Evolutionary conservation across 2,113 vertebrate species (phyloP), one percentile per base, ranked within the genome.

Genomic region (Bostrychus sinensis): DNA sequence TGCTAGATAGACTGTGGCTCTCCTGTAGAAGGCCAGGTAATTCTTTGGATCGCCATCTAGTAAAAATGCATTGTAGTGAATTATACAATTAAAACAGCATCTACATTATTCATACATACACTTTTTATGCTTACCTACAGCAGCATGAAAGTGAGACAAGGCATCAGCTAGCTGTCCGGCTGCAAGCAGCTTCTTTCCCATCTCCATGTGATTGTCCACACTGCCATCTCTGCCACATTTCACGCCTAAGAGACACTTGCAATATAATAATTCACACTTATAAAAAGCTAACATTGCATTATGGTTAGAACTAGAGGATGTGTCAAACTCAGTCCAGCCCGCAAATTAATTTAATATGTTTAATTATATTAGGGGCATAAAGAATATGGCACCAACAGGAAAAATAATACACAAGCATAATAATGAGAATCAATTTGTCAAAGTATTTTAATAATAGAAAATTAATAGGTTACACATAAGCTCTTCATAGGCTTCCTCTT

Each of bases 151-250:
- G 77, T 99, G 97, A 46, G 97, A 98, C 50, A 99, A 90, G 0
- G 97, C 97, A 66, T 99, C 97, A 0, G 97, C 97, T 1, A 99
- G 89, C 84, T 99, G 97, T 42, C 97, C 97, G 37, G 97, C 97
- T 65, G 97, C 97, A 42, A 99, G 83, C 36, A 99, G 92, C 14
- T 99, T 98, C 92, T 99, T 99, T 19, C 97, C 97, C 96, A 99
- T 93, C 89, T 99, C 97, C 75, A 99, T 93, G 4, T 99, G 96
- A 55, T 93, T 96, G 86, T 99, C 97, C 56, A 96, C 94, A 81
- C 95, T 94, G 7, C 91, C 95, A 86, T 96, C 95, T 65, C 93
- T 92, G 71, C 94, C 94, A 88, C 95, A 96, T 55, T 93, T 92
- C n/a, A 94, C 95, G 77, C 95, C 97, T 98, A 86, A 30, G 81